Evolutionary conservation across 2,797 vertebrate genomes (phyloP), one percentile per base, ranked within the genome.

Genomic region (Epinephelus coioides): DNA sequence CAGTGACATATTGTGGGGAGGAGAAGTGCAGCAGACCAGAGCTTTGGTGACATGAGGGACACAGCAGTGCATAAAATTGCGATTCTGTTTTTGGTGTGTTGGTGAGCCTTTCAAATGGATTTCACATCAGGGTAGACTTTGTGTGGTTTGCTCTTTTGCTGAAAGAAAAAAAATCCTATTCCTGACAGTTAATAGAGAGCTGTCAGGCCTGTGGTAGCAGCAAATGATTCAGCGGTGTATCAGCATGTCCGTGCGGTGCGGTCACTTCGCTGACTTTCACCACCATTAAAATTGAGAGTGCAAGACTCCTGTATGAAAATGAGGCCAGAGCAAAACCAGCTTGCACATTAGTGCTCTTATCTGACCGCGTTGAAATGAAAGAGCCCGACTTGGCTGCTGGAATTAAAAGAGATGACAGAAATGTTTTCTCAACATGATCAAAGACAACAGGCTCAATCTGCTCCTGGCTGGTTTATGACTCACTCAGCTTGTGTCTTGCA

Each of bases 391-490:
- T 72, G 78, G 80, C 79, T 74, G 76, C 69, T 25, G 85, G 84
- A 78, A 78, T 67, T 65, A 34, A 63, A 62, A 44, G 54, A 68
- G 51, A 76, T 43, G 73, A 76, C 74, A 57, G 57, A 69, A 80
- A 71, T 78, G 69, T 81, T 88, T 82, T 85, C 19, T 69, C 65
- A 63, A 3, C 53, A 59, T 64, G 86, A 89, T 91, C 83, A 91
- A 89, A 89, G 82, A 74, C 85, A 83, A 81, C 70, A 72, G 55
- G 53, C 57, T 85, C 77, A 72, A 21, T 82, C 79, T 83, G 87
- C 84, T 90, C 73, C 65, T 50, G 78, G 81, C 73, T 79, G 68
- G 9, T 0, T 61, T 27, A 53, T 86, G 89, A 89, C 77, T 91
- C 86, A 86, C 54, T 75, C 67, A 2, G 47, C 49, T 63, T 27